A percentile compares a stretch with the other conserved stretches of the same genome.
These are phyloP conservation scores for Gavialis gangeticus DNA, from an alignment of 2,113 vertebrate species.

Conservation along the genomic window DNA sequence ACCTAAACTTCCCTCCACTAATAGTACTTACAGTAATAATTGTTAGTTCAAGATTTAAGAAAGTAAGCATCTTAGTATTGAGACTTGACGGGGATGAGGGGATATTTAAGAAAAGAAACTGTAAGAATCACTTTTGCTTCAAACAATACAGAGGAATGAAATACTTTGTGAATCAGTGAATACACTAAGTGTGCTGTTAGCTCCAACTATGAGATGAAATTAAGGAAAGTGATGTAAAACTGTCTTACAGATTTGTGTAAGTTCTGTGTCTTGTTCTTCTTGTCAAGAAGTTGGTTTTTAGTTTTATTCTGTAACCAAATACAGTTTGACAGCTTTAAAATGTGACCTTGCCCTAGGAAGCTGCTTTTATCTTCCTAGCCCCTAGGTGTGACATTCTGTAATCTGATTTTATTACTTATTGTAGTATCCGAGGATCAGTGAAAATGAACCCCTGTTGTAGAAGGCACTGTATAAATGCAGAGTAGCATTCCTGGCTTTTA, in stretches of 20 bases:
- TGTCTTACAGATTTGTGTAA: not conserved
- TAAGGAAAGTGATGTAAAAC: not conserved
- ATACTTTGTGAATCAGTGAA: not conserved
- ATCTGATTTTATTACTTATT: not conserved
- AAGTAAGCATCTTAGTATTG: too few species aligned
- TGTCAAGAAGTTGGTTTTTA: not conserved
- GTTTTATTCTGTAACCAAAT: too few species aligned
- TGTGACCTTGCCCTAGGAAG: not conserved
- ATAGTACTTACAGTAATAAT: too few species aligned
- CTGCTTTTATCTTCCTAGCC: not conserved
- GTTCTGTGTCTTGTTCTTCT: not conserved
- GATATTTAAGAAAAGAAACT: too few species aligned
- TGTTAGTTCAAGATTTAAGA: too few species aligned
- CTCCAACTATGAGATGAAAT: not conserved
- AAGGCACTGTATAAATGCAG: not conserved
- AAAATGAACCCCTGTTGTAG: not conserved
- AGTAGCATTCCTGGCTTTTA: not conserved
- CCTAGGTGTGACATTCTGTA: not conserved
- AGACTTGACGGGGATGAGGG: too few species aligned
- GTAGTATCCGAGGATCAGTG: not conserved
- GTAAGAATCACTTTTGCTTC: not conserved
- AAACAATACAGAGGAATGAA: not conserved
- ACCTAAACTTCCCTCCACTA: too few species aligned
- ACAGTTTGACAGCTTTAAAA: not conserved
- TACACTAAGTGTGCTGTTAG: not conserved